These are phyloP conservation scores for Urophycis tenuis DNA, from an alignment of 2,797 vertebrate genomes.

Conservation along the genomic window DNA sequence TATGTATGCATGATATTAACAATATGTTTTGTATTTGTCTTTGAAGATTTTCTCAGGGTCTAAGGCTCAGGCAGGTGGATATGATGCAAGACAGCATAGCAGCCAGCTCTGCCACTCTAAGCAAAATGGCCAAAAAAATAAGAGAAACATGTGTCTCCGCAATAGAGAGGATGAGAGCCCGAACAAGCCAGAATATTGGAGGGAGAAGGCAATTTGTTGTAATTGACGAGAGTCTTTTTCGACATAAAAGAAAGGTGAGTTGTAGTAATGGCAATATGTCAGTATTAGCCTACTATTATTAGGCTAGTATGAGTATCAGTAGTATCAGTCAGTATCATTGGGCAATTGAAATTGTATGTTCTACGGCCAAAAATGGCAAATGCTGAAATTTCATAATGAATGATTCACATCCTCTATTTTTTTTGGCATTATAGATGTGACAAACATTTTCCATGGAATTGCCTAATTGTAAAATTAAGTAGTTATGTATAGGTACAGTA, in stretches of 20 bases:
- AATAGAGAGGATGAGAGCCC: conserved; percentile 19
- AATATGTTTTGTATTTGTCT: conserved; percentile 7
- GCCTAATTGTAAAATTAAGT: conserved; percentile 7
- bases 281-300: no score
- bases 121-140: conserved; percentile 26
- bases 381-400: no score
- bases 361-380: no score
- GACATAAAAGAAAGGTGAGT: conserved; percentile 23
- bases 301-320: no score
- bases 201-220: conserved; percentile 26
- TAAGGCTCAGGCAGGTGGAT: conserved; percentile 16
- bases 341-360: no score
- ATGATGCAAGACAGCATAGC: conserved; percentile 28
- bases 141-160: conserved; percentile 19
- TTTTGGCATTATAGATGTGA: no score
- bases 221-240: conserved; percentile 25
- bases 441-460: no score
- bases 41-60: conserved; percentile 32
- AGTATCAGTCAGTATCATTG: no score
- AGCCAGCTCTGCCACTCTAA: conserved; percentile 22
- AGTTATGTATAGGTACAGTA: conserved; percentile 7
- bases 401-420: no score
- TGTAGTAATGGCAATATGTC: no score
- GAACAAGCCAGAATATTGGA: conserved; percentile 21
- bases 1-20: no score